Percentiles rank a stretch among this genome's conserved stretches.
Conservation (phyloP, 1,140 invertebrate genomes). For the Sitobion miscanthi region DNA sequence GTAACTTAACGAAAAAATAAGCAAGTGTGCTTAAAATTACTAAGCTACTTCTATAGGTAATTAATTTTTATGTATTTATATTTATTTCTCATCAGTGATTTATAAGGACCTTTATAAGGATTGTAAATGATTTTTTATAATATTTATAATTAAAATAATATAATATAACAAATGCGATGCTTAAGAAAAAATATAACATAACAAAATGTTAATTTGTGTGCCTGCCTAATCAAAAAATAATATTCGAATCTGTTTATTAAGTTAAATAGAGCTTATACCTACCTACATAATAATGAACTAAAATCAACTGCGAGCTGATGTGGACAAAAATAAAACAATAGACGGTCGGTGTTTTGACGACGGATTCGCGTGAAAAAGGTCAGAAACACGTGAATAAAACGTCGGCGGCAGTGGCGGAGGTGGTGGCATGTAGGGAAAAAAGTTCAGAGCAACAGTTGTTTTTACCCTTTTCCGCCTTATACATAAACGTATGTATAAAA, state of each 20-base stretch:
- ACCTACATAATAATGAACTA: not conserved
- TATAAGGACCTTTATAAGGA: too few relatives aligned
- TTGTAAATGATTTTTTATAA: not conserved
- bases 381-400: slow-evolving; percentile 54
- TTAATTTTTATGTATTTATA: too few relatives aligned
- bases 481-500: slow-evolving; percentile 52
- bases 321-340: slow-evolving; percentile 30
- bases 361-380: slow-evolving; percentile 52
- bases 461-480: slow-evolving; percentile 53
- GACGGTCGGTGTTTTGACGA: slow-evolving; percentile 49
- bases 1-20: too few relatives aligned
- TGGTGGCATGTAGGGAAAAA: slow-evolving; percentile 43
- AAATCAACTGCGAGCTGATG: not conserved
- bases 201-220: not conserved
- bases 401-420: slow-evolving; percentile 7
- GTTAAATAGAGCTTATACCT: not conserved
- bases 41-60: too few relatives aligned
- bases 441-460: slow-evolving; percentile 55
- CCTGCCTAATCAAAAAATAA: not conserved
- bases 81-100: too few relatives aligned
- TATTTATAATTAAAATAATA: not conserved
- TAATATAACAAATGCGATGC: too few relatives aligned
- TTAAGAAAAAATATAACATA: not conserved
- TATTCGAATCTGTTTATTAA: not conserved
- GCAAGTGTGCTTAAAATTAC: too few relatives aligned